Conservation (phyloP, 2,113 vertebrate species). For the Phaethornis superciliosus region DNA sequence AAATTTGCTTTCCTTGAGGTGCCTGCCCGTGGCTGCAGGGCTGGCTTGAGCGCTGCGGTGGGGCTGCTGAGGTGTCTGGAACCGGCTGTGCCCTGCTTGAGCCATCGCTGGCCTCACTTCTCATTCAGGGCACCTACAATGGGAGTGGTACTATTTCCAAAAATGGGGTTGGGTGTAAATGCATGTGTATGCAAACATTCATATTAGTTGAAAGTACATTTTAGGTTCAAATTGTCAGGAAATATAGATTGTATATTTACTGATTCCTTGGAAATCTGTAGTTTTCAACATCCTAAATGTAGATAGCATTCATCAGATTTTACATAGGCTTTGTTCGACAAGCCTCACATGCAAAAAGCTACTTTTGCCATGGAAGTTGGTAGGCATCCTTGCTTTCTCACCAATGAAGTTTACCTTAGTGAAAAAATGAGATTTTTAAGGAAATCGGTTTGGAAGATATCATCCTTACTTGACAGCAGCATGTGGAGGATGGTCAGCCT, state of each 20-base stretch:
- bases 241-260: rapidly evolving
- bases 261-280: background rate
- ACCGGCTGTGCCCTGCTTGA: background rate
- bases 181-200: no score
- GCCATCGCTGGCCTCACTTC: no score
- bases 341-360: background rate
- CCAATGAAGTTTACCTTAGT: background rate
- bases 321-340: background rate
- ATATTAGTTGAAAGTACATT: background rate
- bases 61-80: no score
- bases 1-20: no score
- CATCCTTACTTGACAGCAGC: rapidly evolving
- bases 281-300: background rate
- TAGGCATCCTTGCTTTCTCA: background rate
- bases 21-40: background rate
- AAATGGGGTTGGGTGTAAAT: background rate
- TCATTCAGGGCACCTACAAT: no score
- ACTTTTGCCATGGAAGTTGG: background rate
- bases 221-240: background rate
- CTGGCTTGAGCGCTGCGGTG: background rate
- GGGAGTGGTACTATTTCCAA: background rate
- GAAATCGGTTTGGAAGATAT: background rate
- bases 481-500: no score
- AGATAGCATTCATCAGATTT: background rate
- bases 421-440: background rate